These are phyloP conservation scores for Procambarus virginalis DNA, from an alignment of 1,140 invertebrate genomes.

Conservation along the genomic window DNA sequence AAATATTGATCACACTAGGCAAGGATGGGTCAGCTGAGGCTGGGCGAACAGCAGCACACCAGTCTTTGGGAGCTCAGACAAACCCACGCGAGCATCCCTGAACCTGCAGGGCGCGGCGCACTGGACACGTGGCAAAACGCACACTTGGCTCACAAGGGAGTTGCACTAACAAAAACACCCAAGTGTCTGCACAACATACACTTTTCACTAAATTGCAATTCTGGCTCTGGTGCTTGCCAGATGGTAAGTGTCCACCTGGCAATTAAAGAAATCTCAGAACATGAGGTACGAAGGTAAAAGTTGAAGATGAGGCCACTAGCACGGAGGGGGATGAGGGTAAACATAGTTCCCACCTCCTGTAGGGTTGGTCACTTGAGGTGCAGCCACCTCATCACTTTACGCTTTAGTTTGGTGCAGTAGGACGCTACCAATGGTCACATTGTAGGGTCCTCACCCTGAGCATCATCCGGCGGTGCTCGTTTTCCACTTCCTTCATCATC, in stretches of 20 bases:
- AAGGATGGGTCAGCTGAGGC: conserved; percentile 64
- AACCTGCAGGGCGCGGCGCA: conserved; percentile 64
- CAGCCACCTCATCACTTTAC: conserved; percentile 66
- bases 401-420: conserved; percentile 66
- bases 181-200: conserved; percentile 53
- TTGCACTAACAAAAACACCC: conserved; percentile 37
- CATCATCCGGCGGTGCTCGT: conserved; percentile 50
- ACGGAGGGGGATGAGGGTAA: conserved; percentile 24
- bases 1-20: conserved; percentile 62
- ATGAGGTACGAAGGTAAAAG: conserved; percentile 62
- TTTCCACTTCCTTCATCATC: conserved; percentile 65
- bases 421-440: conserved; percentile 67
- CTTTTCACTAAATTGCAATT: conserved; percentile 29
- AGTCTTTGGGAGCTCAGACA: conserved; percentile 62
- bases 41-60: conserved; percentile 48
- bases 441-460: conserved; percentile 62
- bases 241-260: conserved; percentile 39
- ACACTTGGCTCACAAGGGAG: conserved; percentile 48
- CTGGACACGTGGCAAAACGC: conserved; percentile 56
- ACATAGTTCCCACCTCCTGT: conserved; percentile 38
- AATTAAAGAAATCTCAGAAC: conserved; percentile 60
- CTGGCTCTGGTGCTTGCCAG: conserved; percentile 40
- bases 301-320: conserved; percentile 49
- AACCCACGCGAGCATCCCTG: conserved; percentile 63
- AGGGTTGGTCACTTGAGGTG: conserved; percentile 65